These are phyloP conservation scores for Eulimnadia texana DNA, from an alignment of 1,140 invertebrate species.

Conservation along the genomic window DNA sequence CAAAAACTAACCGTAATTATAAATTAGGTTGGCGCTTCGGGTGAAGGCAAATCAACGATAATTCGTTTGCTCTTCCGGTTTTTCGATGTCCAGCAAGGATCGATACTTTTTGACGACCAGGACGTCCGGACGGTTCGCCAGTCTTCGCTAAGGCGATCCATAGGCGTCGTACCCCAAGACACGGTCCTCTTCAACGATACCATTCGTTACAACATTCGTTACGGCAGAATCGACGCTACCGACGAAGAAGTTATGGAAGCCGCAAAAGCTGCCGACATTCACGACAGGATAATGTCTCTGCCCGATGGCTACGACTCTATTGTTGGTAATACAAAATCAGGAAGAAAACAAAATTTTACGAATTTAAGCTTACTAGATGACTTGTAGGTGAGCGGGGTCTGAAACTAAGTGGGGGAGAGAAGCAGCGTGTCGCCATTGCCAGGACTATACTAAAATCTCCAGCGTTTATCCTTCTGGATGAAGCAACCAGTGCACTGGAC, in stretches of 20 bases:
- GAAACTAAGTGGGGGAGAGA: conserved; percentile 73
- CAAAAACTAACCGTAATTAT: conserved; percentile 8
- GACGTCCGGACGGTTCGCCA: conserved; percentile 68
- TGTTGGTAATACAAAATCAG: too few relatives aligned
- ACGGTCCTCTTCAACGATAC: conserved; percentile 93
- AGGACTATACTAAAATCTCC: conserved; percentile 77
- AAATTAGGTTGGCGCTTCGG: conserved; percentile 60
- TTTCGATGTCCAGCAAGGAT: conserved; percentile 77
- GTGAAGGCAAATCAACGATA: conserved; percentile 88
- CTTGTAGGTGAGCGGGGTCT: conserved; percentile 62
- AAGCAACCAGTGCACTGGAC: conserved; percentile 74
- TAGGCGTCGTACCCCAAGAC: conserved; percentile 93
- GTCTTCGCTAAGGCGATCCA: conserved; percentile 51
- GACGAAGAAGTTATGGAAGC: conserved; percentile 75
- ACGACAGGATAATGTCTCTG: conserved; percentile 76
- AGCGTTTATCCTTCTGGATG: conserved; percentile 71
- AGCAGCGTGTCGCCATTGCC: conserved; percentile 85
- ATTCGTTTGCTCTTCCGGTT: conserved; percentile 86
- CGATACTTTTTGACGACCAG: conserved; percentile 70
- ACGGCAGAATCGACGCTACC: conserved; percentile 61
- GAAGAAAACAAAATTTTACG: conserved; percentile 9
- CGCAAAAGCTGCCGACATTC: conserved; percentile 82
- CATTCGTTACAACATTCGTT: conserved; percentile 90
- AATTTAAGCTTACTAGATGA: too few relatives aligned
- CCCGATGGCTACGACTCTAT: conserved; percentile 74